Conservation (phyloP, 1,140 invertebrate genomes). For the Chelonus insularis region DNA sequence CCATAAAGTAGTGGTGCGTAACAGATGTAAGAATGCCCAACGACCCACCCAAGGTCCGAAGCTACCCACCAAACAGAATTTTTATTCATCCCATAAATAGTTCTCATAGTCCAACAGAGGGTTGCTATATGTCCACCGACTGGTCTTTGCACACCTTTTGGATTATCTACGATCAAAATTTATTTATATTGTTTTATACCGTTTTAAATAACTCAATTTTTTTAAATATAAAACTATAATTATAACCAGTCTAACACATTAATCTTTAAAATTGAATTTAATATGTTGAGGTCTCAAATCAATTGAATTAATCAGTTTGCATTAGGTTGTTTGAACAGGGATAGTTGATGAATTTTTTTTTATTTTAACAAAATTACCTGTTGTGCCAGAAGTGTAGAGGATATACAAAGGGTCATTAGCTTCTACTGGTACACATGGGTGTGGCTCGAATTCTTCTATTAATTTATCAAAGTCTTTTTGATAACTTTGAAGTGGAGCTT, state of each 20-base stretch:
- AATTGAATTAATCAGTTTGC: no score
- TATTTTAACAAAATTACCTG: slow-evolving; percentile 59
- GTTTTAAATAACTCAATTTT: no score
- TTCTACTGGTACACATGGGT: slow-evolving; percentile 82
- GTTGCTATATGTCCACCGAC: slow-evolving; percentile 85
- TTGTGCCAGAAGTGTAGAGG: slow-evolving; percentile 91
- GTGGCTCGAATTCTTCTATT: slow-evolving; percentile 65
- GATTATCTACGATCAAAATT: slow-evolving; percentile 63
- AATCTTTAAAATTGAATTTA: no score
- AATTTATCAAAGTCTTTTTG: slow-evolving; percentile 81
- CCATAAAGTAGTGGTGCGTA: slow-evolving; percentile 85
- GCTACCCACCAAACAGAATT: slow-evolving; percentile 91
- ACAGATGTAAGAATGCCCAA: slow-evolving; percentile 92
- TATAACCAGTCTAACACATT: no score
- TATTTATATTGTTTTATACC: no score
- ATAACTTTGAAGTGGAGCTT: slow-evolving; percentile 63
- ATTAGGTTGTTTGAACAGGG: no score
- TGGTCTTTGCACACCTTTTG: slow-evolving; percentile 83
- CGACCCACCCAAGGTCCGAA: slow-evolving; percentile 91
- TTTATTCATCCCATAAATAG: slow-evolving; percentile 79
- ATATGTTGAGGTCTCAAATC: no score
- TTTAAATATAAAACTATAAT: no score
- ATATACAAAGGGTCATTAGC: slow-evolving; percentile 90
- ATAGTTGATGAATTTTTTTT: no score
- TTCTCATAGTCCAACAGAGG: slow-evolving; percentile 81